These are phyloP conservation scores for Siniperca chuatsi DNA, from an alignment of 2,113 vertebrate species.

Conservation along the genomic window DNA sequence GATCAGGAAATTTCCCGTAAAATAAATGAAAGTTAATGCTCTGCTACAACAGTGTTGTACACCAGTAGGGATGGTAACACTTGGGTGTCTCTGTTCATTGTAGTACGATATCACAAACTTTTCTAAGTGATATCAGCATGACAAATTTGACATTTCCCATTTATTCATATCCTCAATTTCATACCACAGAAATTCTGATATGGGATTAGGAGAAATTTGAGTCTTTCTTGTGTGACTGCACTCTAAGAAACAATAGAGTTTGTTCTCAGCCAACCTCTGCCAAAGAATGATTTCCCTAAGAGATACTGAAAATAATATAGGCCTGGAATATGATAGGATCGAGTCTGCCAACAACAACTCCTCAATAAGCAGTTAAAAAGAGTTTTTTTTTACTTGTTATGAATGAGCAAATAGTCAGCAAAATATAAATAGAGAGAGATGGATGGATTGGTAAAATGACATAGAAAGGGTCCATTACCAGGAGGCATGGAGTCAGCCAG, in stretches of 20 bases:
- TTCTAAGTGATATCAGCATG: conserved; percentile 38
- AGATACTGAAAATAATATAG: conserved; percentile 49
- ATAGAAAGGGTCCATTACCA: conserved; percentile 48
- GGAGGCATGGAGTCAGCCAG: conserved; percentile 35
- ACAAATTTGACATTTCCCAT: conserved; percentile 63
- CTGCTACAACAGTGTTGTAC: not conserved
- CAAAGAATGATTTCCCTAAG: conserved; percentile 51
- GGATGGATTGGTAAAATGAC: conserved; percentile 26
- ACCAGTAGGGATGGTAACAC: not conserved
- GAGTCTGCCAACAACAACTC: conserved; percentile 42
- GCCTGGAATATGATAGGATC: conserved; percentile 46
- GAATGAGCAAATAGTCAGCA: not conserved
- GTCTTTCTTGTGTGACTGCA: conserved; percentile 42
- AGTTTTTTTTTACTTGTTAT: conserved; percentile 20
- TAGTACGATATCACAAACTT: not conserved
- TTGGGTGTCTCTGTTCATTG: not conserved
- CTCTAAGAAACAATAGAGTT: conserved; percentile 58
- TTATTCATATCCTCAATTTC: conserved; percentile 41
- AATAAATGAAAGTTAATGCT: not conserved
- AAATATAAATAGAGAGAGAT: conserved; percentile 13
- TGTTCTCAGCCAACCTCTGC: conserved; percentile 42
- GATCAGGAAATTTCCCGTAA: not conserved
- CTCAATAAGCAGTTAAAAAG: conserved; percentile 16
- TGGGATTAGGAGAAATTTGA: conserved; percentile 61
- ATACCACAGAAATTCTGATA: conserved; percentile 53